Percentiles rank a stretch among this genome's conserved stretches.
phyloP scores from a whole-genome alignment of 2,797 vertebrate genomes.

The Hozukius guyotensis region DNA sequence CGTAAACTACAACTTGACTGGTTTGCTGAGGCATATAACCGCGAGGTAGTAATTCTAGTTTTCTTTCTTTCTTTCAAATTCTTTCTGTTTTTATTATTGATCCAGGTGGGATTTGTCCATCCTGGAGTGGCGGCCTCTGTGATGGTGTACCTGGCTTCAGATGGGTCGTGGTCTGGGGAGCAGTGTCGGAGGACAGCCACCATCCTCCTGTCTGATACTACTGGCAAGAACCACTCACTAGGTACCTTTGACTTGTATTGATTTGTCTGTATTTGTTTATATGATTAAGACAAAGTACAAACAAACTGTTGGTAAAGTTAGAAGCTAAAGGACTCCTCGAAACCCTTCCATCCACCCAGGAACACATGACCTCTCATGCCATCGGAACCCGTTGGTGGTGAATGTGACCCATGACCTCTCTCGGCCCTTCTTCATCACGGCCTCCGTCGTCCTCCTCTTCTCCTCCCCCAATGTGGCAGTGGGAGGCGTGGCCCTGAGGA shows the following conservation, averaged over 20 bases:
- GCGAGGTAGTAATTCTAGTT: neutral
- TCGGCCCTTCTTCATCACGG: conserved; percentile 71
- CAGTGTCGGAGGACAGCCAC: conserved; percentile 81
- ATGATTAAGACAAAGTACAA: neutral
- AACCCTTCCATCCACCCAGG: conserved; percentile 74
- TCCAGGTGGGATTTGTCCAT: conserved; percentile 89
- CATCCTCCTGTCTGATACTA: conserved; percentile 84
- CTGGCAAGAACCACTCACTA: conserved; percentile 87
- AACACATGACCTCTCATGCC: conserved; percentile 88
- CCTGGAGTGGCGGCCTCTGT: conserved; percentile 88
- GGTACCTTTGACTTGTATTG: conserved; percentile 74
- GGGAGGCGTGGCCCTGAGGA: conserved; percentile 88
- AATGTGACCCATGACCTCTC: conserved; percentile 84
- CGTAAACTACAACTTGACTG: neutral
- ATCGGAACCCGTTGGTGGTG: conserved; percentile 88
- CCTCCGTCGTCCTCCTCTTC: conserved; percentile 87
- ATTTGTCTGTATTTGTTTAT: neutral
- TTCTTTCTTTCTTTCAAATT: neutral
- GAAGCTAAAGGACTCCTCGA: neutral
- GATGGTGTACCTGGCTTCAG: conserved; percentile 90
- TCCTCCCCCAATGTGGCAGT: conserved; percentile 89
- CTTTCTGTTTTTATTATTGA: neutral
- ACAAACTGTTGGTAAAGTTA: neutral
- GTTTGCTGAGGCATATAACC: neutral
- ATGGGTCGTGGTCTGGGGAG: conserved; percentile 81